phyloP scores from a whole-genome alignment of 2,797 vertebrate species.

The Heteromormyrus szaboi region DNA sequence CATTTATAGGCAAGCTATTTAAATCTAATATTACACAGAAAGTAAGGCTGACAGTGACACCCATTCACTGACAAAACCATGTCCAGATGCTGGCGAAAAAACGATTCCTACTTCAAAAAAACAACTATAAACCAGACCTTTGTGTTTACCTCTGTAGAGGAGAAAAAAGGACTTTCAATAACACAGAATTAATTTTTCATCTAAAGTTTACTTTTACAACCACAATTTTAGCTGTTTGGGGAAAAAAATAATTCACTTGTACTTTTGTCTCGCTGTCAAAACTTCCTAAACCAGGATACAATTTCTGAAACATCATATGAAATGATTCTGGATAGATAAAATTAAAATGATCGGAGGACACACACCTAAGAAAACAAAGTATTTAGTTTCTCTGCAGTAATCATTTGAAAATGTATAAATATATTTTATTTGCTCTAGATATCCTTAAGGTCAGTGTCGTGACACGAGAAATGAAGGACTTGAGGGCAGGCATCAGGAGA shows the following conservation, averaged over 20 bases:
- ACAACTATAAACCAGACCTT: slow-evolving; percentile 18
- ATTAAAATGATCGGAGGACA: slow-evolving; percentile 13
- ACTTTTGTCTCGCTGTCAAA: slow-evolving; percentile 28
- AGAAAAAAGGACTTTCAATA: not conserved
- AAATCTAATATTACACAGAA: not conserved
- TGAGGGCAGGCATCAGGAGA: not conserved
- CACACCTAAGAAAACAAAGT: slow-evolving; percentile 30
- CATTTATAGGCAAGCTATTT: not conserved
- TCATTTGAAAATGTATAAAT: slow-evolving; percentile 25
- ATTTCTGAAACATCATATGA: slow-evolving; percentile 27
- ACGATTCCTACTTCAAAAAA: slow-evolving; percentile 15
- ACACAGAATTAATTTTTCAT: not conserved
- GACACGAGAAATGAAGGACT: not conserved
- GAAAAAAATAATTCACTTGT: slow-evolving; percentile 15
- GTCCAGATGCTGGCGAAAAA: slow-evolving; percentile 9
- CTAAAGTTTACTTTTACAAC: slow-evolving; percentile 1
- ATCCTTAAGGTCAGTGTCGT: not conserved
- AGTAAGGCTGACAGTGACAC: not conserved
- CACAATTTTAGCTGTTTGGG: slow-evolving; percentile 20
- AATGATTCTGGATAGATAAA: slow-evolving; percentile 29
- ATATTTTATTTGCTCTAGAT: slow-evolving; percentile 16
- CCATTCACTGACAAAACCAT: not conserved
- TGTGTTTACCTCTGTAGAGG: slow-evolving; percentile 25
- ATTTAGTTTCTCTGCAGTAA: slow-evolving; percentile 3
- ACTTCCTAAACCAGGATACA: slow-evolving; percentile 31